A percentile compares a stretch with the other conserved stretches of the same genome.
phyloP scores from a whole-genome alignment of 2,113 vertebrate genomes.

The Apaloderma vittatum region DNA sequence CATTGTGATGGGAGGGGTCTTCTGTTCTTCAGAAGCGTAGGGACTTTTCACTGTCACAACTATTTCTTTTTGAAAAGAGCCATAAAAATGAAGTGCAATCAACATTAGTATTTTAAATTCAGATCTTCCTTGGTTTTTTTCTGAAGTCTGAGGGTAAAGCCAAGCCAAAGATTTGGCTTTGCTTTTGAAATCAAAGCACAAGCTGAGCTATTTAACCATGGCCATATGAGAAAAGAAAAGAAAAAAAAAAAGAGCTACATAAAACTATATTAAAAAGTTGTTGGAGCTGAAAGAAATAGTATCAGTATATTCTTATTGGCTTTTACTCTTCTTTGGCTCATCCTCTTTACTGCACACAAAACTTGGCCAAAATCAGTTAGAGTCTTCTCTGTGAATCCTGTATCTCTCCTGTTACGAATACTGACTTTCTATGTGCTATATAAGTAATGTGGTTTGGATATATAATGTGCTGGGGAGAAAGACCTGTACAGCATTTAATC shows the following conservation, averaged over 20 bases:
- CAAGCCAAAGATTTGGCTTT: slow-evolving; percentile 14
- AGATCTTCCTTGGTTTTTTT: neutral
- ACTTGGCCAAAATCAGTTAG: neutral
- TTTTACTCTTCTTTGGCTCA: slow-evolving; percentile 13
- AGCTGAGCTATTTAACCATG: neutral
- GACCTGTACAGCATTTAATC: neutral
- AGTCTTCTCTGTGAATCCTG: neutral
- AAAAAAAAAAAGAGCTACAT: neutral
- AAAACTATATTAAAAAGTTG: neutral
- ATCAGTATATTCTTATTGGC: neutral
- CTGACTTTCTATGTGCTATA: neutral
- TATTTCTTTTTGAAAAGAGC: neutral
- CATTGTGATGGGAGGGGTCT: neutral
- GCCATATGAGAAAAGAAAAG: neutral
- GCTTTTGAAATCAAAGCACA: slow-evolving; percentile 1
- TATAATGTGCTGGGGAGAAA: neutral
- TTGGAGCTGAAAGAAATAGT: neutral
- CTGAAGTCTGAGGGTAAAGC: neutral
- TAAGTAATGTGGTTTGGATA: neutral
- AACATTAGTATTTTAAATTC: slow-evolving; percentile 37
- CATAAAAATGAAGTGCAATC: neutral
- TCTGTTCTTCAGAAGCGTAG: neutral
- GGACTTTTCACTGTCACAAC: neutral
- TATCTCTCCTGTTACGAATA: neutral
- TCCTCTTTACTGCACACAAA: neutral